A percentile compares a stretch with the other conserved stretches of the same genome.
phyloP scores from a whole-genome alignment of 2,113 vertebrate genomes.

The Muntiacus reevesi region DNA sequence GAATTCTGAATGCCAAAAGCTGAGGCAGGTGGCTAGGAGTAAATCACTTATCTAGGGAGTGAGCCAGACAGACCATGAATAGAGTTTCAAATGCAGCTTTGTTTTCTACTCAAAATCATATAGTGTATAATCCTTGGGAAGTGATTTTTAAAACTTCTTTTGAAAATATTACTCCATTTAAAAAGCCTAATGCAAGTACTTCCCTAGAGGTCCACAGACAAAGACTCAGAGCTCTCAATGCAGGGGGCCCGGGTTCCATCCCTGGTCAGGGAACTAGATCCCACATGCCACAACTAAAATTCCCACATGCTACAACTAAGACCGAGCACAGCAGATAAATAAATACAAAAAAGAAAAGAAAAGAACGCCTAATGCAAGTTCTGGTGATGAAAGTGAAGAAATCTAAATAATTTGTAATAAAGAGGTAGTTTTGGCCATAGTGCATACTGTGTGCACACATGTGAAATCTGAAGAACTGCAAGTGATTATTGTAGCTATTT shows the following conservation, averaged over 20 bases:
- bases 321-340: not conserved
- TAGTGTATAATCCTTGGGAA: not conserved
- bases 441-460: not conserved
- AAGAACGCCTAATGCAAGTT: not conserved
- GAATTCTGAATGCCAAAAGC: slow-evolving; percentile 7
- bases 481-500: not conserved
- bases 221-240: not conserved
- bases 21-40: not conserved
- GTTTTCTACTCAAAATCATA: not conserved
- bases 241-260: not conserved
- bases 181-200: not conserved
- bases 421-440: not conserved
- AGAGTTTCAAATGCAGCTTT: not conserved
- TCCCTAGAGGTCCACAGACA: not conserved
- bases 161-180: not conserved
- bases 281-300: not conserved
- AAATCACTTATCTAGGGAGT: not conserved
- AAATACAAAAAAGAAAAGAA: not conserved
- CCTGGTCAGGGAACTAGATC: not conserved
- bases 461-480: not conserved
- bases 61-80: not conserved
- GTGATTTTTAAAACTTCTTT: not conserved
- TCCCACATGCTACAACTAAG: not conserved
- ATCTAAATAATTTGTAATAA: not conserved
- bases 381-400: not conserved